Percentiles rank a stretch among this genome's conserved stretches.
Conservation (phyloP, 2,113 vertebrate species). For the Tautogolabrus adspersus region DNA sequence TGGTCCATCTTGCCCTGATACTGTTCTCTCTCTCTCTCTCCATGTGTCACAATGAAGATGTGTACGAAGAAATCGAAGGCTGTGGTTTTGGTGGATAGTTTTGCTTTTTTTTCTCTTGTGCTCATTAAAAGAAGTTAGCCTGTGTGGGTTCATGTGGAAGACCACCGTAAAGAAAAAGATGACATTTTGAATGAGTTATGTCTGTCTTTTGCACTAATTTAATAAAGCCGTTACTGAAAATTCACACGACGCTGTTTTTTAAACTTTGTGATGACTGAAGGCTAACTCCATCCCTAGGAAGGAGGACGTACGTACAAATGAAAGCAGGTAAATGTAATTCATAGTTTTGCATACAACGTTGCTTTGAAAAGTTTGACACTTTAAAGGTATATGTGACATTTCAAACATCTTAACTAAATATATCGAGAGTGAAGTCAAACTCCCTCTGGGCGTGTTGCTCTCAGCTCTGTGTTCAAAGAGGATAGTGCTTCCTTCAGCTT, state of each 20-base stretch:
- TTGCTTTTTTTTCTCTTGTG: conserved; percentile 64
- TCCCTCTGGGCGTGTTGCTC: too few relatives aligned
- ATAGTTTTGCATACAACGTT: neutral
- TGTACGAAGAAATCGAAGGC: conserved; percentile 65
- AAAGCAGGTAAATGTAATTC: neutral
- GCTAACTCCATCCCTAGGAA: neutral
- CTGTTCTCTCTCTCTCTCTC: conserved; percentile 39
- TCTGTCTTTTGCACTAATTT: conserved; percentile 91
- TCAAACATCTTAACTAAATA: too few relatives aligned
- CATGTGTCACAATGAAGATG: conserved; percentile 57
- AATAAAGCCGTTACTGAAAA: conserved; percentile 89
- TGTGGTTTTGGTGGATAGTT: conserved; percentile 75
- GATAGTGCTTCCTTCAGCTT: too few relatives aligned
- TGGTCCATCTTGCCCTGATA: conserved; percentile 46
- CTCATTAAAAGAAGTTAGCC: conserved; percentile 68
- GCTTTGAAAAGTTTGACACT: too few relatives aligned
- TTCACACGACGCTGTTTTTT: conserved; percentile 61
- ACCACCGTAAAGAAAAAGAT: conserved; percentile 79
- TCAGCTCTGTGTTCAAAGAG: too few relatives aligned
- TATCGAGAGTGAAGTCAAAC: too few relatives aligned
- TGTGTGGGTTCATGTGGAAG: conserved; percentile 70
- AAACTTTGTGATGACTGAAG: neutral
- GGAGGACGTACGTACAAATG: neutral
- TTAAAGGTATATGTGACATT: too few relatives aligned
- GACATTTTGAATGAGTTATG: conserved; percentile 86